Conservation (phyloP, 1,140 invertebrate species). For the Anastrepha obliqua region DNA sequence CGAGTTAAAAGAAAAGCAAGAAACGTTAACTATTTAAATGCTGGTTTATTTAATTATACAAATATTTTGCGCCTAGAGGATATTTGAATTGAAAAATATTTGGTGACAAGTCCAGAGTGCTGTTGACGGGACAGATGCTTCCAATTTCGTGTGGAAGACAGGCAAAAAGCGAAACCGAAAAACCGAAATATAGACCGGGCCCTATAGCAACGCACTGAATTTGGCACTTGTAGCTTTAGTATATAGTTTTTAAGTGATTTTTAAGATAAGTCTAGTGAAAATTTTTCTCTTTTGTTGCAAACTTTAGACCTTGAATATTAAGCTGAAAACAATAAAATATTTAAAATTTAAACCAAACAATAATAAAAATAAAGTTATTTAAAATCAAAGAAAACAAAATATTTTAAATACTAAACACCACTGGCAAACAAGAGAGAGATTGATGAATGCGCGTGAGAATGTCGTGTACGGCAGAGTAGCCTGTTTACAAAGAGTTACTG, state of each 20-base stretch:
- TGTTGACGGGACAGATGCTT: not conserved
- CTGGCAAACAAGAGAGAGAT: no score
- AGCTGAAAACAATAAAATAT: conserved; percentile 22
- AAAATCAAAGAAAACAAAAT: conserved; percentile 13
- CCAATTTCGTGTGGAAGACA: conserved; percentile 14
- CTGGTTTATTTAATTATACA: conserved; percentile 39
- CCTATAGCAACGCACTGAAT: not conserved
- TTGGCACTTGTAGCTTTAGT: conserved; percentile 30
- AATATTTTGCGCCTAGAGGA: conserved; percentile 37
- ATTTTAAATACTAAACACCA: not conserved
- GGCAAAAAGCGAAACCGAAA: not conserved
- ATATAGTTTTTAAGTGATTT: conserved; percentile 26
- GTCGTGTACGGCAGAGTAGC: not conserved
- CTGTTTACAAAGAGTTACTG: not conserved
- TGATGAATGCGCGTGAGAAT: no score
- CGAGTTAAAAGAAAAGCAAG: conserved; percentile 15
- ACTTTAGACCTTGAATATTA: not conserved
- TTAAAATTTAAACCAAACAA: conserved; percentile 51
- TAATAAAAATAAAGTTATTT: conserved; percentile 39
- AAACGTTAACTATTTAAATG: conserved; percentile 37
- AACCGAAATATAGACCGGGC: not conserved
- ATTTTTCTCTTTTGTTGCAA: conserved; percentile 39
- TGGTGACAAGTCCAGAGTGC: conserved; percentile 23
- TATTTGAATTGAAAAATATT: conserved; percentile 31
- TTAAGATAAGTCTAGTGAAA: conserved; percentile 35